These are phyloP conservation scores for Amiota communis DNA, from an alignment of 2,888 invertebrate genomes.

Conservation along the genomic window DNA sequence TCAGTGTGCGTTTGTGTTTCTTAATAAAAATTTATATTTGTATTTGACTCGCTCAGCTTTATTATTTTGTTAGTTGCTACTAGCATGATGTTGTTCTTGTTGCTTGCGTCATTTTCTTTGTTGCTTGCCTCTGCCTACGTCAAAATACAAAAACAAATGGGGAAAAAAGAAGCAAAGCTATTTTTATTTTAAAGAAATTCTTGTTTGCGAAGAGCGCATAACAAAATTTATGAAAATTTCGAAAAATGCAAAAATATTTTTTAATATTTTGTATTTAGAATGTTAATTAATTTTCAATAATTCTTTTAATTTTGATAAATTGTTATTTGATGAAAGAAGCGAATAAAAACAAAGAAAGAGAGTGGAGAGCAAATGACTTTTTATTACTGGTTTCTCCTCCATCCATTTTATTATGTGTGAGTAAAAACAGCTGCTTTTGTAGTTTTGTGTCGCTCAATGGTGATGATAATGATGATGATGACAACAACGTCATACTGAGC, in stretches of 20 bases:
- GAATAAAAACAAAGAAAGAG: slow-evolving; percentile 30
- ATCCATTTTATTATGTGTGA: slow-evolving; percentile 44
- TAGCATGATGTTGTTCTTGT: too few relatives aligned
- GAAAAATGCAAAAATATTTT: slow-evolving; percentile 23
- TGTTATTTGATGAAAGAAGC: too few relatives aligned
- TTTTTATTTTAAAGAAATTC: too few relatives aligned
- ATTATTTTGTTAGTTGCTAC: background rate
- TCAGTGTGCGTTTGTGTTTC: background rate
- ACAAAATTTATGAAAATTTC: slow-evolving; percentile 57
- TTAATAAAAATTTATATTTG: background rate
- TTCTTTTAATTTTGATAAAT: too few relatives aligned
- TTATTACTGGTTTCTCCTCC: slow-evolving; percentile 49
- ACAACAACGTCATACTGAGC: background rate
- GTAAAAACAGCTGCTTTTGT: slow-evolving; percentile 60
- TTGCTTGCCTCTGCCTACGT: slow-evolving; percentile 27
- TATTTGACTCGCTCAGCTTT: background rate
- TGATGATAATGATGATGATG: slow-evolving; percentile 53
- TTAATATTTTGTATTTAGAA: too few relatives aligned
- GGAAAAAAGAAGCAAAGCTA: background rate
- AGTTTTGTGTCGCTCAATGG: background rate
- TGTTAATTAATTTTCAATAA: too few relatives aligned
- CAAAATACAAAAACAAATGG: slow-evolving; percentile 47
- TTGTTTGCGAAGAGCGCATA: slow-evolving; percentile 50
- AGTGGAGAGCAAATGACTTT: slow-evolving; percentile 45
- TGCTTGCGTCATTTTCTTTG: slow-evolving; percentile 20